Base-by-base conservation (phyloP, 2,113 vertebrate genomes). In the Erythrocebus patas region DNA sequence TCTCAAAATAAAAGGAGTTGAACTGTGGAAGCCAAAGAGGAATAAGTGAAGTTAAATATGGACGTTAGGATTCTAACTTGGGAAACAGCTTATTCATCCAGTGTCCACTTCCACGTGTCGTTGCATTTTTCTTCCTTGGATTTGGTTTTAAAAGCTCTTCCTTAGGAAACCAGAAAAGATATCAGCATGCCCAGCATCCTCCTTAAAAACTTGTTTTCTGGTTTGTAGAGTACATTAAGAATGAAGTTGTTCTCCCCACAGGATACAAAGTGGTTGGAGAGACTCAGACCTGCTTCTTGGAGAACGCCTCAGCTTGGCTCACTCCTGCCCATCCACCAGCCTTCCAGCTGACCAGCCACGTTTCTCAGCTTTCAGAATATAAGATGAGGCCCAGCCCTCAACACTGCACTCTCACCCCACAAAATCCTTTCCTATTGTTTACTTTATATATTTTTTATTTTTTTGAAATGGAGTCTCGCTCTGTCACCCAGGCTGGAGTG, bases 321-420 rank as follows among this genome's bases (percentile, higher is more conserved):
- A 9, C 35, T 32, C 43, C 12, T 0, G 20, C 40, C 43, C 0
- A 0, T 30, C 12, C 5, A 0, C 32, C 6, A 27, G 79, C 32
- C 50, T 78, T 68, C 89, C 12, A 35, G 59, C 10, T 40, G 64
- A 52, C 40, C 4, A 2, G 3, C 25, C 8, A 30, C 25, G 7
- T 23, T 43, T 32, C 57, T 70, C 55, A 16, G 76, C 88, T 61
- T 68, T 20, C n/a, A 45, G 48, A 50, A 87, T 12, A 30, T 48
- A 35, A 35, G 10, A 38, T 45, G n/a, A 38, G 32, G 13, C 9
- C 55, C 13, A 9, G 78, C 35, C 22, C 32, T 90, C 91, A 40
- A 18, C 48, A 25, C 13, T 7, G 50, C 30, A 32, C 6, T 27
- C 10, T 3, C 0, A 1, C 22, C 3, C 12, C 18, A 23, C 30